Percentiles rank a stretch among this genome's conserved stretches.
These are phyloP conservation scores for Rhynchopsitta pachyrhyncha DNA, from an alignment of 2,113 vertebrate species.

Conservation along the genomic window DNA sequence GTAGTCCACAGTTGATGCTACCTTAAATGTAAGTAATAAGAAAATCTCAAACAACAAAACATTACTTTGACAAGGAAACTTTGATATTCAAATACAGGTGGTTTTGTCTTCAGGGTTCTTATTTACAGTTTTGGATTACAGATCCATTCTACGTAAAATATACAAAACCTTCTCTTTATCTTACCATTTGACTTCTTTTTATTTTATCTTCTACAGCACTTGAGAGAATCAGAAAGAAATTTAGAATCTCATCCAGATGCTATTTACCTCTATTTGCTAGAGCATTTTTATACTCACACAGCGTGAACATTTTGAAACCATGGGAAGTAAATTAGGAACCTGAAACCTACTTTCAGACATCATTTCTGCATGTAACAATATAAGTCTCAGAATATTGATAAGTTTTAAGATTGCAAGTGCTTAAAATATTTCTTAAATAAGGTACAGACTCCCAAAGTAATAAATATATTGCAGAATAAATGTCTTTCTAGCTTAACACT, in stretches of 20 bases:
- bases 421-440: not conserved
- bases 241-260: not conserved
- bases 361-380: not conserved
- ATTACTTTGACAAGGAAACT: not conserved
- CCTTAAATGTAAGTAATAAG: not conserved
- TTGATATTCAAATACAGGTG: not conserved
- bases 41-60: not conserved
- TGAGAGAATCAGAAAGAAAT: not conserved
- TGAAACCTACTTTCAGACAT: not conserved
- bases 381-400: not conserved
- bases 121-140: not conserved
- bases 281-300: not conserved
- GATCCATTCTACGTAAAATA: not conserved
- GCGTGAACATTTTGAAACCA: not conserved
- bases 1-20: not conserved
- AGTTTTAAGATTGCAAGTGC: not conserved
- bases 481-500: not conserved
- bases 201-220: not conserved
- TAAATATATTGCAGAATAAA: not conserved
- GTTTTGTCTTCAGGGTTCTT: not conserved
- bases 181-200: not conserved
- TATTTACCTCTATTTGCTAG: not conserved
- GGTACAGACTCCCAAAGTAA: not conserved
- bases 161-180: not conserved
- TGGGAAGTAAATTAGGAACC: not conserved